Evolutionary conservation across 2,797 vertebrate genomes (phyloP).

Genomic region (Lacerta agilis): DNA sequence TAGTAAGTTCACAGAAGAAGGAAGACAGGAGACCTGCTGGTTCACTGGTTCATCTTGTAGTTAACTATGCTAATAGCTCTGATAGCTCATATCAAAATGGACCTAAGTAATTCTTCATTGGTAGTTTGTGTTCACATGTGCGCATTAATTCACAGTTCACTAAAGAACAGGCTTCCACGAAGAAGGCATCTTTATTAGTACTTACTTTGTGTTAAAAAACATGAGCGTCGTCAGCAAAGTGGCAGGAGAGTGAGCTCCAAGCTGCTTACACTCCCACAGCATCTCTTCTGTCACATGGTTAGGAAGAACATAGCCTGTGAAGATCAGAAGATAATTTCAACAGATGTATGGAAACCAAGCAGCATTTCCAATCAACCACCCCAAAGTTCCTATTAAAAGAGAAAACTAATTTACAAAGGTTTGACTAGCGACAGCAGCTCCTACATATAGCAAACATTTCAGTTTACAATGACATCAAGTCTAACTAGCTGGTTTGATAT

Average conservation of each 20-base stretch:
- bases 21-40: background rate
- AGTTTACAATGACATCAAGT: background rate
- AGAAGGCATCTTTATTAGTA: slow-evolving; percentile 40
- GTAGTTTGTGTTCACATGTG: background rate
- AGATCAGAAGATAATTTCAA: slow-evolving; percentile 60
- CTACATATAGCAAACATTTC: background rate
- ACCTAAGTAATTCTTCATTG: background rate
- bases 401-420: background rate
- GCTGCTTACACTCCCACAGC: slow-evolving; percentile 98
- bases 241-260: slow-evolving; percentile 95
- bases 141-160: background rate
- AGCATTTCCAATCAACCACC: slow-evolving; percentile 17
- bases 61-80: background rate
- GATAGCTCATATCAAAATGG: background rate
- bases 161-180: background rate
- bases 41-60: background rate
- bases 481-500: background rate
- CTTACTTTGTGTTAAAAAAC: slow-evolving; percentile 99
- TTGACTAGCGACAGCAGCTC: background rate
- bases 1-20: background rate
- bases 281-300: slow-evolving; percentile 98
- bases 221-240: slow-evolving; percentile 95
- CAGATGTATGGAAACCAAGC: slow-evolving; percentile 20
- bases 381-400: slow-evolving; percentile 1
- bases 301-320: slow-evolving; percentile 92